A percentile compares a stretch with the other conserved stretches of the same genome.
These are phyloP conservation scores for Chelonia mydas DNA, from an alignment of 2,797 vertebrate species.

Conservation along the genomic window DNA sequence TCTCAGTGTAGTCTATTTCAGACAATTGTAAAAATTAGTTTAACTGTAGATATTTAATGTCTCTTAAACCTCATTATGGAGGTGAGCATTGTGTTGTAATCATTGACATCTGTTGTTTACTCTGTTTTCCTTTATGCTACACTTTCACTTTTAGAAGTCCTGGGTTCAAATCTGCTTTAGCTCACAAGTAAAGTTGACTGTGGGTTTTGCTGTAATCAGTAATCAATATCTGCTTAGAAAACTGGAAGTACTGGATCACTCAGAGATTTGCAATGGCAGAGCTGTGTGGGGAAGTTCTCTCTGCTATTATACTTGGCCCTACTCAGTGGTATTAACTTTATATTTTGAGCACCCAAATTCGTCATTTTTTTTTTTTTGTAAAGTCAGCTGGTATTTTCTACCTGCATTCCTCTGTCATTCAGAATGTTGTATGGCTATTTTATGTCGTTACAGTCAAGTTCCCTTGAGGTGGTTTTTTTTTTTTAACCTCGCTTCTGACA, in stretches of 20 bases:
- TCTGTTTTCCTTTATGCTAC: not conserved
- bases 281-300: not conserved
- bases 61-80: not conserved
- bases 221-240: not conserved
- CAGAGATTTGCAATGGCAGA: conserved; percentile 23
- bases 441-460: not conserved
- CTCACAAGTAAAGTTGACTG: not conserved
- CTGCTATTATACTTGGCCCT: not conserved
- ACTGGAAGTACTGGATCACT: conserved; percentile 16
- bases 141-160: conserved; percentile 6
- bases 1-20: not conserved
- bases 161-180: not conserved
- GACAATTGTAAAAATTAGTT: not conserved
- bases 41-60: not conserved
- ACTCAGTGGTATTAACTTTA: conserved; percentile 15
- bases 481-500: not conserved
- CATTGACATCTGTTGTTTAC: not conserved
- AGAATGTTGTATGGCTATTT: not conserved
- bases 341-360: not conserved
- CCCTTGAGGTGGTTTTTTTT: not conserved
- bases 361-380: not conserved
- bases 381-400: not conserved
- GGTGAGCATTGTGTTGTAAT: not conserved
- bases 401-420: not conserved
- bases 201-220: not conserved